These are phyloP conservation scores for Osmerus eperlanus DNA, from an alignment of 2,113 vertebrate species.

Conservation along the genomic window DNA sequence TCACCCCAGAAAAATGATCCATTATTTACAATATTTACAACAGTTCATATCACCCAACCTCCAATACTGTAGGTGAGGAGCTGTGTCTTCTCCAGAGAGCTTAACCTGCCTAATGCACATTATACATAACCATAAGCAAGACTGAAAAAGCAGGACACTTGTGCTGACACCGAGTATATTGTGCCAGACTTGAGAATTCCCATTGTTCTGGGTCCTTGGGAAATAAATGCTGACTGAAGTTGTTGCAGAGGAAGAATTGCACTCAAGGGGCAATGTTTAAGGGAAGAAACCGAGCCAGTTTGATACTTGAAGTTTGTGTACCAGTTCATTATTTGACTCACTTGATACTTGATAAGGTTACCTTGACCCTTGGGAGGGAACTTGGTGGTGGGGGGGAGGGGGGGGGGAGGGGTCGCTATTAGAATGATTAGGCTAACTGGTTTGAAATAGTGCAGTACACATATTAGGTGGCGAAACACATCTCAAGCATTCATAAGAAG, in stretches of 20 bases:
- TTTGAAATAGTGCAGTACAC: no score
- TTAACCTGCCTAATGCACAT: constrained; percentile 33
- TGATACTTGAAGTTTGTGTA: constrained; percentile 33
- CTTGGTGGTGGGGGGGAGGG: no score
- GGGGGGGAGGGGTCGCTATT: neutral
- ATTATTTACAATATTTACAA: constrained; percentile 11
- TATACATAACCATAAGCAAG: constrained; percentile 37
- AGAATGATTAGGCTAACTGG: neutral
- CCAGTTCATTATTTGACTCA: constrained; percentile 23
- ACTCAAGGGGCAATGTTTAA: constrained; percentile 38
- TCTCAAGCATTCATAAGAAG: neutral
- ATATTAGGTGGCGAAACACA: neutral
- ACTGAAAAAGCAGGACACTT: constrained; percentile 40
- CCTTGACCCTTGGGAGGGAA: neutral
- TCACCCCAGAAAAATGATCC: constrained; percentile 21
- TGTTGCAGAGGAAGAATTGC: constrained; percentile 22
- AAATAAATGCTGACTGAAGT: constrained; percentile 56
- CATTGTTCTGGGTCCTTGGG: constrained; percentile 30
- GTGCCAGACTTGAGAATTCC: constrained; percentile 18
- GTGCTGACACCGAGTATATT: constrained; percentile 50
- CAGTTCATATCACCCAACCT: constrained; percentile 11
- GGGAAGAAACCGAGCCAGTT: constrained; percentile 24
- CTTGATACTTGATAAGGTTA: neutral
- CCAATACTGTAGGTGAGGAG: constrained; percentile 1
- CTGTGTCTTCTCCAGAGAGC: constrained; percentile 15